Percentiles rank a stretch among this genome's conserved stretches.
Evolutionary conservation across 1,140 invertebrate genomes (phyloP).

Genomic region (Archivesica marissinica): DNA sequence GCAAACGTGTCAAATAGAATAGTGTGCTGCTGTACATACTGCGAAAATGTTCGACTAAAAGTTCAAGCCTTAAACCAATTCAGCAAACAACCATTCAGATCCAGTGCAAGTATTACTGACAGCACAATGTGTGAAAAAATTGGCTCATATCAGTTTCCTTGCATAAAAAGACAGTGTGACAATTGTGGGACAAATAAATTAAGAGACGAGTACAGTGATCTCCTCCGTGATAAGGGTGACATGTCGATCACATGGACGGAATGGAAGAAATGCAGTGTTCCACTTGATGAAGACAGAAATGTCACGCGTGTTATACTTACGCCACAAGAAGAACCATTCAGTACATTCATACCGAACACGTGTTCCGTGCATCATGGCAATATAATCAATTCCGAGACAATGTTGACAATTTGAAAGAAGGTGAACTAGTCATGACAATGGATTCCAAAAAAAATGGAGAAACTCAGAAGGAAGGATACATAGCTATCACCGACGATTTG

Average conservation of each 20-base stretch:
- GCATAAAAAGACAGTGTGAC: not conserved
- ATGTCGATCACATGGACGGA: not conserved
- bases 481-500: conserved; percentile 7
- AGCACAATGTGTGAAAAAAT: not conserved
- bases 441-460: conserved; percentile 5
- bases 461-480: not conserved
- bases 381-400: not conserved
- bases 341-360: not conserved
- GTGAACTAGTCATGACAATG: conserved; percentile 23
- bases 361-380: conserved; percentile 12
- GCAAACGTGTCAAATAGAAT: not conserved
- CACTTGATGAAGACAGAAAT: not conserved
- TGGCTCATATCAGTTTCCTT: not conserved
- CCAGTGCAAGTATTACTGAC: not conserved
- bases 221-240: not conserved
- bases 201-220: not conserved
- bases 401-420: conserved; percentile 13
- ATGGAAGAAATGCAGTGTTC: not conserved
- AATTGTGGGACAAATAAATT: not conserved
- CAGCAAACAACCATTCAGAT: not conserved
- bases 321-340: not conserved
- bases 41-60: not conserved
- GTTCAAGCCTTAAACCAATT: not conserved
- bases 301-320: not conserved
- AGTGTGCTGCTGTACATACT: not conserved